Base-by-base conservation (phyloP, 1,140 invertebrate species). In the Sminthurides bifidus region DNA sequence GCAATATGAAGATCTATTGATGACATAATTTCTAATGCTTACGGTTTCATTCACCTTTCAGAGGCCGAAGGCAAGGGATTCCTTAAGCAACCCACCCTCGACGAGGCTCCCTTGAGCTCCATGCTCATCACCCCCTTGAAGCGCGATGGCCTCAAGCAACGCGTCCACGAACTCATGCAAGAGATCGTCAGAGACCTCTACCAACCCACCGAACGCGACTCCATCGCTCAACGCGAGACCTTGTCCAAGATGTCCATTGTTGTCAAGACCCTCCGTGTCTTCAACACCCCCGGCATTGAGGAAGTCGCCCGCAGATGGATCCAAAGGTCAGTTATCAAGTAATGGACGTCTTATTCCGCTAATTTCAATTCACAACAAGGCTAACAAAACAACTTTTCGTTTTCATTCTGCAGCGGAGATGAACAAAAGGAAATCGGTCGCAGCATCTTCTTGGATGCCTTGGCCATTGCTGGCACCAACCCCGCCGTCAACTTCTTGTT, bases 401-500 rank as follows among this genome's bases (percentile, higher is more conserved):
- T 41, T 29, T n/a, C 24, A 31, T 27, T 46, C 46, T 5, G 0
- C 31, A 46, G 21, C 10, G 21, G 60, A 50, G 19, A 52, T 43
- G 44, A 15, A 54, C 26, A 52, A 26, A 27, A 49, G 14, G n/a
- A 52, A 26, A 48, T 46, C 33, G 26, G 17, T 19, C 40, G 21
- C 8, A 52, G 53, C 52, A 41, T 57, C 53, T 30, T 64, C 35
- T 3, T 54, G 15, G 59, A 64, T 24, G 24, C 48, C 31, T 51
- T 64, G n/a, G 24, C 49, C 35, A 56, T 59, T 6, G 56, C 59
- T 21, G 66, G 66, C 19, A 66, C 66, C 33, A 65, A 65, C 56
- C 63, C 66, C 6, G 38, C 56, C 15, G 41, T 65, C 40, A 43
- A 58, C 3, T 19, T 56, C 41, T 12, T 67, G 3, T 50, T 55